Evolutionary conservation across 2,113 vertebrate genomes (phyloP), one percentile per base, ranked within the genome.

Genomic region (Urocynchramus pylzowi): DNA sequence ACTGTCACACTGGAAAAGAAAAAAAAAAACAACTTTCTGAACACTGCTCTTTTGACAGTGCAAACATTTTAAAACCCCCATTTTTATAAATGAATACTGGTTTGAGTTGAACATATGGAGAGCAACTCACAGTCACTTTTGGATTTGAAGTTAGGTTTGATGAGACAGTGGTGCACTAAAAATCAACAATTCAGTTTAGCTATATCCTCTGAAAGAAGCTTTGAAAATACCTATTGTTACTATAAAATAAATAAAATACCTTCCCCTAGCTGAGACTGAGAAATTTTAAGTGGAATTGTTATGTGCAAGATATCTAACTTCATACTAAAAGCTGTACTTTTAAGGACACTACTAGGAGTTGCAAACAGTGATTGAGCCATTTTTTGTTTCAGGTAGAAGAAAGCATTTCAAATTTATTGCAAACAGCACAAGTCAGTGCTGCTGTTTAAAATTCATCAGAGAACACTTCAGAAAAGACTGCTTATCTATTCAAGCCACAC

Each of bases 401-500:
- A 97, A 95, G 74, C 59, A 70, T 74, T 89, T 65, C 61, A 92
- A 93, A 93, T 97, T 93, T 74, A 80, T 95, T 96, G 97, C 67
- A 41, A 91, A 87, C 77, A 64, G 47, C 76, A 61, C 81, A 75
- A 90, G 74, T 39, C 41, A 86, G 59, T 16, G 54, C 73, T 86
- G 44, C 63, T 95, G 67, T 49, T 95, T 97, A 96, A 96, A 84
- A 95, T 95, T 94, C 88, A 95, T 75, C 95, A 37, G 45, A 89
- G 85, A 95, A 87, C 47, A 73, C 75, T 94, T 95, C 65, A 90
- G 76, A 81, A 96, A 85, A 85, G 91, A 65, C 88, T 96, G 59
- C 95, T 97, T 96, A 78, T 83, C 71, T 90, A 85, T 97, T 96
- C 95, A 95, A 90, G 94, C 87, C 79, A 94, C 78, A 67, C 84